A percentile compares a stretch with the other conserved stretches of the same genome.
phyloP scores from a whole-genome alignment of 2,113 vertebrate species.

The Camelus bactrianus region DNA sequence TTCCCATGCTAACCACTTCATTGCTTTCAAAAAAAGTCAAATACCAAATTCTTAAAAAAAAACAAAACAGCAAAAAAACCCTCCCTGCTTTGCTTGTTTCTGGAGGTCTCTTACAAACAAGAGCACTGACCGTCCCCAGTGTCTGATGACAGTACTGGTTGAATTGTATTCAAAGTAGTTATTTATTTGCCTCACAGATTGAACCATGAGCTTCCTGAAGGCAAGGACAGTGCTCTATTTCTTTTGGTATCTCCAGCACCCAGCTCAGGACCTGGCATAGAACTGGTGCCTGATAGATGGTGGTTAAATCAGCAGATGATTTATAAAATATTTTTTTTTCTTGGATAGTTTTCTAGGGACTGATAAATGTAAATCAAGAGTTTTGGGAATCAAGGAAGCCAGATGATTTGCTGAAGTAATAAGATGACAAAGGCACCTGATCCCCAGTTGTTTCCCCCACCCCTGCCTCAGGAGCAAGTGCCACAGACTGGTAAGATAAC shows the following conservation, averaged over 20 bases:
- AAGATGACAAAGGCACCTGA: not conserved
- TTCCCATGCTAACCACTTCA: not conserved
- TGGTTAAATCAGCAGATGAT: not conserved
- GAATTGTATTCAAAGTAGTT: not conserved
- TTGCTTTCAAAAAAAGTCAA: not conserved
- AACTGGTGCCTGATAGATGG: not conserved
- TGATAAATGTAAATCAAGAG: not conserved
- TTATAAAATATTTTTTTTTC: not conserved
- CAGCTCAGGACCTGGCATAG: not conserved
- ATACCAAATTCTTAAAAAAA: not conserved
- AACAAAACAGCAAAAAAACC: not conserved
- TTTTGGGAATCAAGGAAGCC: constrained; percentile 1
- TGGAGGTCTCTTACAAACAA: not conserved
- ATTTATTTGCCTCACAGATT: not conserved
- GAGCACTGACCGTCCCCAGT: not conserved
- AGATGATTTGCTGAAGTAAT: constrained; percentile 42
- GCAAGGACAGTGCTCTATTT: not conserved
- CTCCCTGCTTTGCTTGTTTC: not conserved
- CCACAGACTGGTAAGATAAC: not conserved
- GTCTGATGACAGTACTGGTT: not conserved
- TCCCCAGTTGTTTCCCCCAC: not conserved
- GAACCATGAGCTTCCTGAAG: not conserved
- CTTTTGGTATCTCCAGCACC: not conserved
- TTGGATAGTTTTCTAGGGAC: not conserved
- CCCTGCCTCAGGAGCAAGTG: not conserved